Evolutionary conservation across 2,113 vertebrate species (phyloP).

Genomic region (Brachyhypopomus gauderio): DNA sequence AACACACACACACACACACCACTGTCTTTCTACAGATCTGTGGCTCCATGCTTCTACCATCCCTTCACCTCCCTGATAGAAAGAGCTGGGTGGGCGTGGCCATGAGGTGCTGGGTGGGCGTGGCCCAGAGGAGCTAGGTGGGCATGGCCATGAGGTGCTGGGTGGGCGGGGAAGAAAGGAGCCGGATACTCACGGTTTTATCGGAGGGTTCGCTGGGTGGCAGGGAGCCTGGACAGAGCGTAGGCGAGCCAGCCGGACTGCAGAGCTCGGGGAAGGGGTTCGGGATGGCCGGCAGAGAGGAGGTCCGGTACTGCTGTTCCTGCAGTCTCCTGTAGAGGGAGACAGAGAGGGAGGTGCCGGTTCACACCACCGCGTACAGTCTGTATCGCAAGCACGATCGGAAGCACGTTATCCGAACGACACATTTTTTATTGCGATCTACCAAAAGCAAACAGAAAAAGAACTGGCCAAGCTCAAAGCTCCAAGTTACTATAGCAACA

Average conservation of each 20-base stretch:
- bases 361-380: no score
- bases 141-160: not conserved
- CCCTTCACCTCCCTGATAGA: no score
- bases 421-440: not conserved
- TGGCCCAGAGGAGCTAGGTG: not conserved
- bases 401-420: no score
- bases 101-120: not conserved
- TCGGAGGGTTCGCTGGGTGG: constrained; percentile 82
- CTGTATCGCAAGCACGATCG: no score
- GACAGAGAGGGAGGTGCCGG: not conserved
- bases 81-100: no score
- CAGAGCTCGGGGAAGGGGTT: constrained; percentile 97
- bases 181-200: constrained; percentile 79
- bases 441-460: not conserved
- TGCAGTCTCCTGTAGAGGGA: constrained; percentile 81
- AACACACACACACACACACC: not conserved
- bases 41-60: no score
- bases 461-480: not conserved
- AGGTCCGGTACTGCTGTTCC: constrained; percentile 89
- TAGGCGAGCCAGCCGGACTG: constrained; percentile 83
- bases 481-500: no score
- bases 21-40: not conserved
- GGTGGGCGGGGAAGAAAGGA: not conserved
- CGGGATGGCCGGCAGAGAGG: constrained; percentile 94
- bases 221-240: constrained; percentile 83